These are phyloP conservation scores for Adelges cooleyi DNA, from an alignment of 1,140 invertebrate genomes.

Conservation along the genomic window DNA sequence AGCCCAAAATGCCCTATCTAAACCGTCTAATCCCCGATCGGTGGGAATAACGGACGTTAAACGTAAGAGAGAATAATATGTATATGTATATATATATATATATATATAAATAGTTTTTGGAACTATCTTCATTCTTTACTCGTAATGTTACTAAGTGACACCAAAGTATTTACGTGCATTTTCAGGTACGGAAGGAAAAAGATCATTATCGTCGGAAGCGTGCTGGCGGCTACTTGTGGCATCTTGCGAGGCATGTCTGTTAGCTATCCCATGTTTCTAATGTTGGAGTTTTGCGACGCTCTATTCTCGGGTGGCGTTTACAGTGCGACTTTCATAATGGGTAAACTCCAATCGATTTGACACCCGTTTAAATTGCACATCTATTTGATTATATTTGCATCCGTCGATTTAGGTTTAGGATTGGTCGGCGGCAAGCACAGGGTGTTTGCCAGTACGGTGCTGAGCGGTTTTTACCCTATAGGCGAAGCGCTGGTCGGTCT, in stretches of 20 bases:
- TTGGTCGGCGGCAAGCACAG: slow-evolving; percentile 59
- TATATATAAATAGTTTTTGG: no score
- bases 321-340: slow-evolving; percentile 50
- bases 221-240: slow-evolving; percentile 46
- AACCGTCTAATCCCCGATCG: no score
- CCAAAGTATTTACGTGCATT: not conserved
- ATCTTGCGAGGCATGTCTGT: slow-evolving; percentile 44
- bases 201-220: slow-evolving; percentile 43
- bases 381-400: no score
- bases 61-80: no score
- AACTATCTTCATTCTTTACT: no score
- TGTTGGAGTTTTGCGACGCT: slow-evolving; percentile 48
- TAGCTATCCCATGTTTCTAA: slow-evolving; percentile 44
- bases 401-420: slow-evolving; percentile 53
- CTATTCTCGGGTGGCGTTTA: slow-evolving; percentile 49
- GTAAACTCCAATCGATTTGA: no score
- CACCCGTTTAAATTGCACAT: no score
- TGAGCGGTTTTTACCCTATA: slow-evolving; percentile 56
- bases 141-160: no score
- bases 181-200: slow-evolving; percentile 48
- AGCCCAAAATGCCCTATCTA: no score
- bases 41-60: no score
- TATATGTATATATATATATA: no score
- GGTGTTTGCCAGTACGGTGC: slow-evolving; percentile 57
- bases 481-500: slow-evolving; percentile 55